A percentile compares a stretch with the other conserved stretches of the same genome.
These are phyloP conservation scores for Alaudala cheleensis DNA, from an alignment of 2,113 vertebrate species.

Conservation along the genomic window DNA sequence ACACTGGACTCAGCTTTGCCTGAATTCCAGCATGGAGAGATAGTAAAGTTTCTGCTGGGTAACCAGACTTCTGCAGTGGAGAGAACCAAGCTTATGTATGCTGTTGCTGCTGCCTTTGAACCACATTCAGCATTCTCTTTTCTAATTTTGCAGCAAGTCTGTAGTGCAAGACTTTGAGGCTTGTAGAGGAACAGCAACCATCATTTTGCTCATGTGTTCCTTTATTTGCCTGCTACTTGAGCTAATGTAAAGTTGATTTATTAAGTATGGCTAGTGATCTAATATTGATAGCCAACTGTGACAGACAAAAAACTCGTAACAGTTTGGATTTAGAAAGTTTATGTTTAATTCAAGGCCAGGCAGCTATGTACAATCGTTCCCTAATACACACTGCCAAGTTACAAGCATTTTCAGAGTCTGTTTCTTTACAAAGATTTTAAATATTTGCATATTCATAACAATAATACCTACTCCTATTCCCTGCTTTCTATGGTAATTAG, in stretches of 20 bases:
- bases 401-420: no score
- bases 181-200: background rate
- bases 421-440: no score
- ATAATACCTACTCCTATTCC: no score
- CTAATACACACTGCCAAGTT: no score
- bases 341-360: no score
- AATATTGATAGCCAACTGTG: no score
- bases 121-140: background rate
- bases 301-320: no score
- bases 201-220: background rate
- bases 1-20: background rate
- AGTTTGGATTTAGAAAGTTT: no score
- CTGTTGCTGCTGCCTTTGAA: background rate
- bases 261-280: no score
- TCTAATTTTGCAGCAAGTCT: background rate
- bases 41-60: background rate
- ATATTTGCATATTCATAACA: no score
- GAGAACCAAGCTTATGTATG: background rate
- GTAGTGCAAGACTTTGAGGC: background rate
- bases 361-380: no score
- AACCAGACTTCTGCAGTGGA: background rate
- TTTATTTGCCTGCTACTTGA: background rate
- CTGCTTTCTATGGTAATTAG: no score
- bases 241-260: background rate
- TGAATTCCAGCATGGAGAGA: background rate